Conservation (phyloP, 1,140 invertebrate genomes). For the Calosoma granatense region DNA sequence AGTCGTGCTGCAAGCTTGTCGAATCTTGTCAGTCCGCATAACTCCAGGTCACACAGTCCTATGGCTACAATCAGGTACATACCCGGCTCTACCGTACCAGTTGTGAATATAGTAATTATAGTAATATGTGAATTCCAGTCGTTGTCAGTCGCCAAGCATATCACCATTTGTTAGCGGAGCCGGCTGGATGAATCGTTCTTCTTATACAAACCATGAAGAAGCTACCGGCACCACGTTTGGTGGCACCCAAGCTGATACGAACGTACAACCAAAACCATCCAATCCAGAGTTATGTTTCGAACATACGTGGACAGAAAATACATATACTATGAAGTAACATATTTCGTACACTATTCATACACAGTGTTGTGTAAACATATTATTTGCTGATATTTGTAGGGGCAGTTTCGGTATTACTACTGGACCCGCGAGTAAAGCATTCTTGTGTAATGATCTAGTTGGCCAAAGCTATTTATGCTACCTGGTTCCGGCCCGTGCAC, state of each 20-base stretch:
- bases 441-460: slow-evolving; percentile 71
- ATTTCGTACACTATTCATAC: neutral
- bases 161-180: slow-evolving; percentile 20
- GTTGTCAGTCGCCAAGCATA: slow-evolving; percentile 27
- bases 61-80: slow-evolving; percentile 46
- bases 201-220: slow-evolving; percentile 1
- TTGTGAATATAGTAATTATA: neutral
- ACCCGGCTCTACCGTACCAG: too few species aligned
- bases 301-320: slow-evolving; percentile 75
- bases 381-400: slow-evolving; percentile 31
- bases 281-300: slow-evolving; percentile 77
- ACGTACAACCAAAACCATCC: slow-evolving; percentile 4
- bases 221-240: neutral
- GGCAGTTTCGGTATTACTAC: slow-evolving; percentile 28
- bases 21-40: slow-evolving; percentile 23
- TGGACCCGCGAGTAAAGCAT: slow-evolving; percentile 61
- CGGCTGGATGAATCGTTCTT: slow-evolving; percentile 18
- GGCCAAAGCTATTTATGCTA: slow-evolving; percentile 78
- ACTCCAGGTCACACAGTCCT: slow-evolving; percentile 48
- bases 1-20: slow-evolving; percentile 19
- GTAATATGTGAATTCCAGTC: slow-evolving; percentile 27
- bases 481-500: slow-evolving; percentile 52
- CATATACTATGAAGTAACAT: slow-evolving; percentile 13
- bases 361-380: neutral
- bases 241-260: slow-evolving; percentile 21